phyloP scores from a whole-genome alignment of 2,888 invertebrate species.

The Acrobasis consociella region DNA sequence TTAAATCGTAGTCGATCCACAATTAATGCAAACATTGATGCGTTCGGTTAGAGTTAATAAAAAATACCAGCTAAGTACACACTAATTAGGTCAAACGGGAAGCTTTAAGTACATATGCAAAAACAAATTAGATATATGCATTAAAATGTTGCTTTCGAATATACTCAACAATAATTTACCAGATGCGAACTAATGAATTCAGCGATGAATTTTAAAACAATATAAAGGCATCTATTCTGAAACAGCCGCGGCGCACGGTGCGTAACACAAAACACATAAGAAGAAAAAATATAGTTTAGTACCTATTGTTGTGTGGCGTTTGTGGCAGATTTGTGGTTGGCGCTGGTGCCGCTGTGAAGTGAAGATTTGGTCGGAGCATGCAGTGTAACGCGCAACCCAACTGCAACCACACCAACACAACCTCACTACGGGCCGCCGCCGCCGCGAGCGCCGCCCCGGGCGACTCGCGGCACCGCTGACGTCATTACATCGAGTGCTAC shows the following conservation, averaged over 20 bases:
- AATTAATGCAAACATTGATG: slow-evolving; percentile 53
- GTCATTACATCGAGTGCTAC: slow-evolving; percentile 58
- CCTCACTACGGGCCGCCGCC: slow-evolving; percentile 61
- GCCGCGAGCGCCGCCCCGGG: slow-evolving; percentile 31
- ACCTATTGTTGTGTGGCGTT: slow-evolving; percentile 83
- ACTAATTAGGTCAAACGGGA: slow-evolving; percentile 67
- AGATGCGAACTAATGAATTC: slow-evolving; percentile 66
- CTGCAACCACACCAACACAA: slow-evolving; percentile 89
- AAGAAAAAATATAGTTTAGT: slow-evolving; percentile 77
- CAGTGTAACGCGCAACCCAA: slow-evolving; percentile 95
- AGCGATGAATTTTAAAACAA: slow-evolving; percentile 60
- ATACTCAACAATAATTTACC: slow-evolving; percentile 48
- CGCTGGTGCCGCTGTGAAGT: slow-evolving; percentile 82
- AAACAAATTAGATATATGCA: slow-evolving; percentile 74
- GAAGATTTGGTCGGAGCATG: slow-evolving; percentile 89
- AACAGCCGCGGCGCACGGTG: slow-evolving; percentile 74
- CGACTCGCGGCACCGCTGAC: slow-evolving; percentile 33
- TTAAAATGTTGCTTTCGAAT: slow-evolving; percentile 79
- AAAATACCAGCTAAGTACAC: slow-evolving; percentile 57
- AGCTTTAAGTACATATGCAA: slow-evolving; percentile 72
- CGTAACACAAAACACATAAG: slow-evolving; percentile 80
- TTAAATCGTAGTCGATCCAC: neutral
- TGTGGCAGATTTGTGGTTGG: slow-evolving; percentile 81
- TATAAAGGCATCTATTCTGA: slow-evolving; percentile 69
- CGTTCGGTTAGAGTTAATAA: slow-evolving; percentile 72